A percentile compares a stretch with the other conserved stretches of the same genome.
phyloP scores from a whole-genome alignment of 2,113 vertebrate genomes.

The Otus sunia region DNA sequence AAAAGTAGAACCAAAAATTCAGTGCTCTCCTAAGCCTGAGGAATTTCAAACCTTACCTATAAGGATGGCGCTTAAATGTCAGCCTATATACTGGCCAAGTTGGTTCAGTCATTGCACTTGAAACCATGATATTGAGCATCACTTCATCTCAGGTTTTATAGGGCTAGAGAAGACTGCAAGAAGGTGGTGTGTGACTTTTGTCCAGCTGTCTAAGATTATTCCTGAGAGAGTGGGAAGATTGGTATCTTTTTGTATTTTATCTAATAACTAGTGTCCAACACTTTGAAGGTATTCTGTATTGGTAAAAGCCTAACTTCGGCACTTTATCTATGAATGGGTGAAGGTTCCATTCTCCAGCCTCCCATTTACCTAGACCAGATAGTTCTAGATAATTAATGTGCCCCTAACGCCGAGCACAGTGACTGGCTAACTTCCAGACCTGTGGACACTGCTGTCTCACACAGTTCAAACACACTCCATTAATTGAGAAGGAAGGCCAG shows the following conservation, averaged over 20 bases:
- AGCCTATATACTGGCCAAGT: neutral
- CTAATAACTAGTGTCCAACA: neutral
- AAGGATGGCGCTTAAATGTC: neutral
- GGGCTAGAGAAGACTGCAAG: neutral
- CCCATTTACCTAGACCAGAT: neutral
- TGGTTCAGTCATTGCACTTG: neutral
- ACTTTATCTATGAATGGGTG: neutral
- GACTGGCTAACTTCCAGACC: neutral
- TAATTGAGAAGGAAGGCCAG: neutral
- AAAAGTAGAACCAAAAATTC: neutral
- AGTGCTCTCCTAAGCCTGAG: neutral
- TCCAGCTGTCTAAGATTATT: neutral
- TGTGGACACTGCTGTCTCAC: neutral
- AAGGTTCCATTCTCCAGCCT: neutral
- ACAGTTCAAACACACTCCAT: neutral
- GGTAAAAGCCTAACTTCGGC: neutral
- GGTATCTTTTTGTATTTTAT: neutral
- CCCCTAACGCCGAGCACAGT: neutral
- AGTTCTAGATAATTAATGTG: neutral
- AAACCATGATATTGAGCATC: neutral
- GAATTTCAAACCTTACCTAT: neutral
- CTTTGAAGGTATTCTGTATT: neutral
- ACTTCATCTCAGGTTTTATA: neutral
- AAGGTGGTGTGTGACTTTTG: neutral
- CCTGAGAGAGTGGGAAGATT: neutral